Conservation (phyloP, 2,888 invertebrate genomes). For the Beris chalybata region DNA sequence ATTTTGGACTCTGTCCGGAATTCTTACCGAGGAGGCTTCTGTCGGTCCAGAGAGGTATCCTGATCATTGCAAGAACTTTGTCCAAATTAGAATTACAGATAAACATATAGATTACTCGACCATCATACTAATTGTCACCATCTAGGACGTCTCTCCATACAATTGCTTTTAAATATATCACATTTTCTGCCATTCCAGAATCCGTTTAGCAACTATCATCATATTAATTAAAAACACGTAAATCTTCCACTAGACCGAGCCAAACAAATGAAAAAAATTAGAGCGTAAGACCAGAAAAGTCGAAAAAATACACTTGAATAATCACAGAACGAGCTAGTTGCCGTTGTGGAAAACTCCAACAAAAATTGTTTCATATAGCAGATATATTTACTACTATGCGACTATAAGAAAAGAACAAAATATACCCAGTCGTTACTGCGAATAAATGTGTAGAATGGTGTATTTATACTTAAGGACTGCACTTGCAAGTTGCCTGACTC, state of each 20-base stretch:
- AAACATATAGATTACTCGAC: too few species aligned
- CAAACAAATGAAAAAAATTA: slow-evolving; percentile 34
- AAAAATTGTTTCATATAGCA: slow-evolving; percentile 29
- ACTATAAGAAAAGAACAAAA: slow-evolving; percentile 29
- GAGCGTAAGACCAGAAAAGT: slow-evolving; percentile 37
- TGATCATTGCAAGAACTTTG: too few species aligned
- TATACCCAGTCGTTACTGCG: slow-evolving; percentile 7
- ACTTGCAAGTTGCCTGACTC: slow-evolving; percentile 35
- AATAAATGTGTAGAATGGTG: neutral
- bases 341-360: slow-evolving; percentile 29
- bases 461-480: slow-evolving; percentile 31
- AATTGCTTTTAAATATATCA: too few species aligned
- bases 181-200: too few species aligned
- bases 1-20: too few species aligned
- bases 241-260: slow-evolving; percentile 27
- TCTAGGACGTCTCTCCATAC: too few species aligned
- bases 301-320: slow-evolving; percentile 37
- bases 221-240: slow-evolving; percentile 19
- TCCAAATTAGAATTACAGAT: too few species aligned
- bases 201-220: too few species aligned
- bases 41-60: too few species aligned
- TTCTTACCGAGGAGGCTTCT: too few species aligned
- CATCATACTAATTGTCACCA: too few species aligned
- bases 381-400: slow-evolving; percentile 24
- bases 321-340: slow-evolving; percentile 30